Base-by-base conservation (phyloP, 1,140 invertebrate genomes). In the Heterodera carotae region DNA sequence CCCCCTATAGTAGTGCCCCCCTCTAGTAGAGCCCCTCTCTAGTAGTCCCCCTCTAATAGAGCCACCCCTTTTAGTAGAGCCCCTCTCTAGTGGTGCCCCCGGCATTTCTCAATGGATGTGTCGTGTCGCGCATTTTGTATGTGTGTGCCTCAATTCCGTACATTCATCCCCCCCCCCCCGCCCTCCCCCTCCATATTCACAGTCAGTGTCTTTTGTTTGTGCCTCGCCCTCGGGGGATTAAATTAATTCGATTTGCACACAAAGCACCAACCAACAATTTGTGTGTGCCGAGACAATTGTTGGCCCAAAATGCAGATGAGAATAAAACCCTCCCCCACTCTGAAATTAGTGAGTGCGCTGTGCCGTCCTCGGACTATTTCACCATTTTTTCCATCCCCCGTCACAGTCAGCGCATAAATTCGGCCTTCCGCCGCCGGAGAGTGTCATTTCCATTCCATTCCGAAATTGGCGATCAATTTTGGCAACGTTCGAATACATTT, bases 201-300 rank as follows among this genome's bases (percentile, higher is more conserved):
- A n/a, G n/a, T n/a, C n/a, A n/a, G n/a, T n/a, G 39, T 43, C 39
- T 6, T 12, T 43, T 43, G 15, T 56, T 56, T 56, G 22, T 56
- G 48, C 22, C 48, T 31, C 31, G 27, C 27, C 29, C 62, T 25
- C 7, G n/a, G 39, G 62, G 62, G 62, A 66, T 66, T 66, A 66
- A 66, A 31, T 66, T 66, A 66, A 66, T 66, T 34, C 62, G 33
- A 66, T 66, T 66, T 66, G n/a, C 62, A 5, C 48, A 56, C 48
- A 56, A 56, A 56, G 48, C 22, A 56, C 22, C 62, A 66, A 34
- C n/a, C n/a, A n/a, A n/a, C n/a, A n/a, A n/a, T 31, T 66, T 66
- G 25, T 18, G 29, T 34, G 29, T 66, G 62, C 29, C 48, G 62
- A 29, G 39, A 43, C 39, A 12, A 66, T 27, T 31, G 12, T 66